phyloP scores from a whole-genome alignment of 2,797 vertebrate genomes.

The Coregonus sp. region DNA sequence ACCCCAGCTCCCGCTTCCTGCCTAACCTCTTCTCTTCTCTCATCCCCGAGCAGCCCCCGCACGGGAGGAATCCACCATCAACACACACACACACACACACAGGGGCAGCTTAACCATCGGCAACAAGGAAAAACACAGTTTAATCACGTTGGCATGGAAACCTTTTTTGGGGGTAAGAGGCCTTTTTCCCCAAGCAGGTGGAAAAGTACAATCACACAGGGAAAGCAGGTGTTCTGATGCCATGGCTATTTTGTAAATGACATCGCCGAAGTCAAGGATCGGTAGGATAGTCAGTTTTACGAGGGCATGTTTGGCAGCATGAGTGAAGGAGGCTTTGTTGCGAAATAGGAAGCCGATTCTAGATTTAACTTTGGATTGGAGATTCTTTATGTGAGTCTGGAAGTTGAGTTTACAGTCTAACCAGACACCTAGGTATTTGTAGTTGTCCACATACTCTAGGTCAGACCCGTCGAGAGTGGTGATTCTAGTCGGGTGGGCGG shows the following conservation, averaged over 20 bases:
- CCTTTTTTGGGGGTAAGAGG: slow-evolving; percentile 48
- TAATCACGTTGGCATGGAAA: slow-evolving; percentile 65
- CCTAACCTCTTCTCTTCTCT: not conserved
- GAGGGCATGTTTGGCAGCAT: too few species aligned
- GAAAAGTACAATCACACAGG: slow-evolving; percentile 50
- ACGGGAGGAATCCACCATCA: not conserved
- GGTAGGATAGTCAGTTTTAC: too few species aligned
- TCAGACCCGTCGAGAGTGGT: too few species aligned
- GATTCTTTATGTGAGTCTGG: too few species aligned
- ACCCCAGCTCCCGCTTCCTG: slow-evolving; percentile 9
- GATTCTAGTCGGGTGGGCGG: too few species aligned
- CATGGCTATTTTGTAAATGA: slow-evolving; percentile 16
- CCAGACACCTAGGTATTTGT: too few species aligned
- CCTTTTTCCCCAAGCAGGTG: slow-evolving; percentile 62
- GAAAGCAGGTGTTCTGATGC: slow-evolving; percentile 42
- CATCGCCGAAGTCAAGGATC: too few species aligned
- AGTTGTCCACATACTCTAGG: too few species aligned
- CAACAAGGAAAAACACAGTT: slow-evolving; percentile 25
- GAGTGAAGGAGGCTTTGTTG: too few species aligned
- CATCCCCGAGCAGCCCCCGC: not conserved
- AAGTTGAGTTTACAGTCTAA: too few species aligned
- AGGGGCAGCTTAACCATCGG: slow-evolving; percentile 22
- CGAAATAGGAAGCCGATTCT: too few species aligned
- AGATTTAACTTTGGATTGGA: too few species aligned
- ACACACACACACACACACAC: not conserved